Evolutionary conservation across 2,888 invertebrate genomes (phyloP).

Genomic region (Lacanobia wlatinum): DNA sequence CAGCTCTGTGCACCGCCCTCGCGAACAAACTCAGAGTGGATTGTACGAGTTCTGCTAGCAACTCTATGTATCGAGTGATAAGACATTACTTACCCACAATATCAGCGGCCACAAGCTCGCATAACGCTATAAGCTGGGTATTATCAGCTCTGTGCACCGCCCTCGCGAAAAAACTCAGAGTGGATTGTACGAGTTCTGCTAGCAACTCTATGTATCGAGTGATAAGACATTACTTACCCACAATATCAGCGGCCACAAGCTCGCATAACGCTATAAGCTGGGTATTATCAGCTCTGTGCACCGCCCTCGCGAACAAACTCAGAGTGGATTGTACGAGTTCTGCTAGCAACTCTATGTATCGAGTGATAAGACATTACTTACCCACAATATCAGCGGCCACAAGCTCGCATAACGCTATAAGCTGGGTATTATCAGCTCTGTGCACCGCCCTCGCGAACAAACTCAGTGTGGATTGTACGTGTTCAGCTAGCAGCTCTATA

Average conservation of each 20-base stretch:
- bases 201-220: constrained; percentile 80
- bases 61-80: no score
- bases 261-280: constrained; percentile 82
- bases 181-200: constrained; percentile 82
- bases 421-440: no score
- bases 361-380: constrained; percentile 79
- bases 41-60: constrained; percentile 84
- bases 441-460: no score
- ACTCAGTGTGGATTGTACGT: no score
- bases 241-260: constrained; percentile 84
- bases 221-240: constrained; percentile 84
- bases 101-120: constrained; percentile 83
- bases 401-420: no score
- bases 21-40: constrained; percentile 78
- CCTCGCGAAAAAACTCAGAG: constrained; percentile 76
- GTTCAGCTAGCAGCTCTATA: no score
- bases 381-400: constrained; percentile 62
- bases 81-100: constrained; percentile 85
- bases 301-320: constrained; percentile 76
- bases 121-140: constrained; percentile 78
- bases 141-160: constrained; percentile 79
- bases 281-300: constrained; percentile 76
- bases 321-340: constrained; percentile 84
- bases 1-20: constrained; percentile 77
- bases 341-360: constrained; percentile 81